A percentile compares a stretch with the other conserved stretches of the same genome.
Conservation (phyloP, 2,888 invertebrate species). For the Beris chalybata region DNA sequence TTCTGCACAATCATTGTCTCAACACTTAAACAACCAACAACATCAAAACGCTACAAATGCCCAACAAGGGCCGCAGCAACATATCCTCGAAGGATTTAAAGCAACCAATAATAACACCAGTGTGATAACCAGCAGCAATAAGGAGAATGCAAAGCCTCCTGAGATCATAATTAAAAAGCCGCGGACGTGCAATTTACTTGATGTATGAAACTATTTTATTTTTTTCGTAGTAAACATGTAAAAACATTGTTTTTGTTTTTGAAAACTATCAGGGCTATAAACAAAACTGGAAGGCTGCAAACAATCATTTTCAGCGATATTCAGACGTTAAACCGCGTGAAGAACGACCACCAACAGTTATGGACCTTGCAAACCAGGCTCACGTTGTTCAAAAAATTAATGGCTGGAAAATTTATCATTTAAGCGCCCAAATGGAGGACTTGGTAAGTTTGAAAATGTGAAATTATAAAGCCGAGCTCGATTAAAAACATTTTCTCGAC, state of each 20-base stretch:
- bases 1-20: constrained; percentile 41
- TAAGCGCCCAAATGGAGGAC: constrained; percentile 91
- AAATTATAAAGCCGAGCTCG: neutral
- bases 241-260: constrained; percentile 4
- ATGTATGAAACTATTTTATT: constrained; percentile 42
- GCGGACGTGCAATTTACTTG: constrained; percentile 50
- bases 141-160: constrained; percentile 54
- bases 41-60: constrained; percentile 40
- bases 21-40: constrained; percentile 23
- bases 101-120: constrained; percentile 18
- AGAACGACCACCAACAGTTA: constrained; percentile 81
- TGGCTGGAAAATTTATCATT: constrained; percentile 93
- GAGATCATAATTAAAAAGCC: constrained; percentile 54
- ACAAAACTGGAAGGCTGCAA: constrained; percentile 71
- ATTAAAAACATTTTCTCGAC: neutral
- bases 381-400: constrained; percentile 85
- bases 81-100: constrained; percentile 21
- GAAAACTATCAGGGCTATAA: constrained; percentile 62
- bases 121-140: constrained; percentile 44
- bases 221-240: neutral
- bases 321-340: constrained; percentile 87
- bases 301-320: constrained; percentile 73
- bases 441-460: constrained; percentile 61
- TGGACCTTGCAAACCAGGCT: constrained; percentile 86
- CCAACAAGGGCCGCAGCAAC: constrained; percentile 6